Evolutionary conservation across 2,113 vertebrate species (phyloP).

Genomic region (Oncorhynchus gorbuscha): DNA sequence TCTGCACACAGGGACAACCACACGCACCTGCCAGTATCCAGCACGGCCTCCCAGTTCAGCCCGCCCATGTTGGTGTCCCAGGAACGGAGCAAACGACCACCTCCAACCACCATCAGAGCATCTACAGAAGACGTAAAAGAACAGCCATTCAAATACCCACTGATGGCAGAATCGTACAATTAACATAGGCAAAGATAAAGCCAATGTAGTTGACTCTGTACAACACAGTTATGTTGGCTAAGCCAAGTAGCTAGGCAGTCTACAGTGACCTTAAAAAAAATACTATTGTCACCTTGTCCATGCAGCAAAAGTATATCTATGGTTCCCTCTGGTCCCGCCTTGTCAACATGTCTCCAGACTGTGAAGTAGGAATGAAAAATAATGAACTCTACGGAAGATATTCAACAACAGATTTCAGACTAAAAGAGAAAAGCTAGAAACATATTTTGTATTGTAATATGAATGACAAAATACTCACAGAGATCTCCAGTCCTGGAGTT

Average conservation of each 20-base stretch:
- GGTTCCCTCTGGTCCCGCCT: conserved; percentile 81
- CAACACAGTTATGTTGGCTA: too few species aligned
- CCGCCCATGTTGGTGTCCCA: conserved; percentile 93
- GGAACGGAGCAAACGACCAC: conserved; percentile 86
- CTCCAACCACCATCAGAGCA: conserved; percentile 83
- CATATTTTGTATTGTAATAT: too few species aligned
- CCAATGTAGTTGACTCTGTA: too few species aligned
- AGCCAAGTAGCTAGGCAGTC: too few species aligned
- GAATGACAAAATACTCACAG: conserved; percentile 74
- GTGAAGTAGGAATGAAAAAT: conserved; percentile 22
- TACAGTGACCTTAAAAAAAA: too few species aligned
- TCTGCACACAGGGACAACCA: neutral
- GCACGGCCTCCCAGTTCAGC: conserved; percentile 90
- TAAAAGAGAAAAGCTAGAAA: neutral
- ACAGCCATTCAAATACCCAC: neutral
- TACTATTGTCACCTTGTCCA: conserved; percentile 79
- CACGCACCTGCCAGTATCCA: conserved; percentile 88
- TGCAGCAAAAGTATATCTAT: conserved; percentile 84
- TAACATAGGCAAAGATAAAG: too few species aligned
- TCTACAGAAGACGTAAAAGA: conserved; percentile 66
- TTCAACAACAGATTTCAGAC: too few species aligned
- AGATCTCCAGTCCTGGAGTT: conserved; percentile 91
- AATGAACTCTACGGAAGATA: neutral
- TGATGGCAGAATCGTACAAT: too few species aligned
- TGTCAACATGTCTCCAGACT: conserved; percentile 97